A percentile compares a stretch with the other conserved stretches of the same genome.
Conservation (phyloP, 2,888 invertebrate species). For the Trichopria drosophilae region DNA sequence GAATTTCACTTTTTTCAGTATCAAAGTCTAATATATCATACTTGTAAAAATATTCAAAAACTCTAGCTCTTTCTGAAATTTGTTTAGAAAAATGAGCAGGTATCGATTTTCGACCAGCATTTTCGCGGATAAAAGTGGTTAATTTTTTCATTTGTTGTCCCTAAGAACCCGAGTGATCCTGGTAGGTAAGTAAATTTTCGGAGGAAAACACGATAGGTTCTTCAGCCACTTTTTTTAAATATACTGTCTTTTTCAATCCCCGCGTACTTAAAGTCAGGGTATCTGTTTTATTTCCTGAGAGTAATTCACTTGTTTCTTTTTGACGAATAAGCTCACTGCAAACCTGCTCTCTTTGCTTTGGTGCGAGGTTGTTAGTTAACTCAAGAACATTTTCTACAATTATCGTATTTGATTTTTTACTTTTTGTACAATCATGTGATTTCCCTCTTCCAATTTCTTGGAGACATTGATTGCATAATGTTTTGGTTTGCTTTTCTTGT, state of each 20-base stretch:
- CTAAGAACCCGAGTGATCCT: constrained; percentile 1
- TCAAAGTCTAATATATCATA: too few species aligned
- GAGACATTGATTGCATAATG: background rate
- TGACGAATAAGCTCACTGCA: constrained; percentile 3
- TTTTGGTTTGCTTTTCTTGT: background rate
- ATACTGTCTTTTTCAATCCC: too few species aligned
- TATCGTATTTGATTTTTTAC: too few species aligned
- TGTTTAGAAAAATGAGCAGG: too few species aligned
- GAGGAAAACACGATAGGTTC: background rate
- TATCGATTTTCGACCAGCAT: too few species aligned
- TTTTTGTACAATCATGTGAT: background rate
- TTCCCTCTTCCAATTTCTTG: background rate
- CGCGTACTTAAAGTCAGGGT: too few species aligned
- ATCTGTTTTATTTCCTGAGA: background rate
- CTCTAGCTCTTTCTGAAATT: background rate
- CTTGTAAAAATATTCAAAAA: background rate
- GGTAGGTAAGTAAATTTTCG: background rate
- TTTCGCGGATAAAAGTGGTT: background rate
- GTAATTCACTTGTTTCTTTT: too few species aligned
- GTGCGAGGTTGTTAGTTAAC: background rate
- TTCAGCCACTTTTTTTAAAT: background rate
- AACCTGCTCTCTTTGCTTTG: background rate
- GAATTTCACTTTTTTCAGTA: too few species aligned
- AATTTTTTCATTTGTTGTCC: constrained; percentile 4
- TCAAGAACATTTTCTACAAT: too few species aligned